Conservation (phyloP, 1,140 invertebrate species). For the Temnothorax nylanderi region DNA sequence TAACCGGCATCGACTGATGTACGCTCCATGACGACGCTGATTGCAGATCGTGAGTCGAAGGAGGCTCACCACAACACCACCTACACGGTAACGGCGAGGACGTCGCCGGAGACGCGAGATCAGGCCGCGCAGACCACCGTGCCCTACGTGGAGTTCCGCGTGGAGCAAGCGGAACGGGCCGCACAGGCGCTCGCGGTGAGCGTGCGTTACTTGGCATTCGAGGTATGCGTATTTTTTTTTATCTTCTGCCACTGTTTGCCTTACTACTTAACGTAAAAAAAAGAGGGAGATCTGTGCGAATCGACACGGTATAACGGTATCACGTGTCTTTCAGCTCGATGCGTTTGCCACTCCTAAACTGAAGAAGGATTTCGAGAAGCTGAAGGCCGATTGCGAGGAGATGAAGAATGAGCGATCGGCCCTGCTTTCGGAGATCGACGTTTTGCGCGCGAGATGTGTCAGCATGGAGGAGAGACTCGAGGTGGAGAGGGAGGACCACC, state of each 20-base stretch:
- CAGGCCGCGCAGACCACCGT: conserved; percentile 75
- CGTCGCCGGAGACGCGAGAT: conserved; percentile 72
- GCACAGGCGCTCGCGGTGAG: conserved; percentile 90
- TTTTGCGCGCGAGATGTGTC: conserved; percentile 84
- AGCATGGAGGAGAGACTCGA: conserved; percentile 86
- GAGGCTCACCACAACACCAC: conserved; percentile 70
- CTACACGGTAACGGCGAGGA: conserved; percentile 43
- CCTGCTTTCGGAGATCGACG: conserved; percentile 85
- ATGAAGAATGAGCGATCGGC: conserved; percentile 84
- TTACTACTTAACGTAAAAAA: background rate
- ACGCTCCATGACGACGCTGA: conserved; percentile 73
- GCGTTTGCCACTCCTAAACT: conserved; percentile 86
- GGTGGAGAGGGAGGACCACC: conserved; percentile 82
- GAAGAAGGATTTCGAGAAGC: conserved; percentile 85
- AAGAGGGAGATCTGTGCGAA: background rate
- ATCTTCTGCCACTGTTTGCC: background rate
- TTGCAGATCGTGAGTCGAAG: conserved; percentile 81
- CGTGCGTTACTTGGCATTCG: conserved; percentile 90
- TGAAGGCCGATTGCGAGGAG: conserved; percentile 85
- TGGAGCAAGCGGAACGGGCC: conserved; percentile 81
- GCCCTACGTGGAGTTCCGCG: conserved; percentile 68
- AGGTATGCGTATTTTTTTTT: conserved; percentile 83
- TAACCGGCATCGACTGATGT: conserved; percentile 65
- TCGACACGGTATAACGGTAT: background rate
- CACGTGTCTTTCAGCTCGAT: conserved; percentile 86